Evolutionary conservation across 2,797 vertebrate species (phyloP).

Genomic region (Pempheris klunzingeri): DNA sequence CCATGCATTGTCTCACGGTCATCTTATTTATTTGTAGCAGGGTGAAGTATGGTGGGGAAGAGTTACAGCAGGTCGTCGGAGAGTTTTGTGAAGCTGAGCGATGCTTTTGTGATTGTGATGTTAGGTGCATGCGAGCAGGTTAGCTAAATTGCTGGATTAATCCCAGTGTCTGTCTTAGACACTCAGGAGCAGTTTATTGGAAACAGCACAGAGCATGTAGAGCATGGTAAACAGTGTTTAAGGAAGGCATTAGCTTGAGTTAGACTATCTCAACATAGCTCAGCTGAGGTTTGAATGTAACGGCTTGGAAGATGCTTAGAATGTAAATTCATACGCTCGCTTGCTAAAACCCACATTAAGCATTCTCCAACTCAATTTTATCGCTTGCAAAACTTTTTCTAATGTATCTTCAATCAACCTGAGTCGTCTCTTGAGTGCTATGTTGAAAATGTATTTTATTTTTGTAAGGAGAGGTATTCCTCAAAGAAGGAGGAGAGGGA

Average conservation of each 20-base stretch:
- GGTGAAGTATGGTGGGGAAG: not conserved
- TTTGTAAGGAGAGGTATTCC: conserved; percentile 79
- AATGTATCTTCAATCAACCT: conserved; percentile 49
- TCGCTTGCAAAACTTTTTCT: conserved; percentile 51
- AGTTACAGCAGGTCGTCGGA: not conserved
- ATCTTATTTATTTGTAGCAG: conserved; percentile 34
- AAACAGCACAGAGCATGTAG: conserved; percentile 7
- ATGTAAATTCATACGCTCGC: conserved; percentile 54
- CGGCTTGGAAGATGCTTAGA: conserved; percentile 47
- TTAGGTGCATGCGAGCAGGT: conserved; percentile 17
- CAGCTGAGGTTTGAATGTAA: conserved; percentile 62
- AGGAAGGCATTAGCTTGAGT: not conserved
- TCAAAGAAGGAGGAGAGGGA: conserved; percentile 43
- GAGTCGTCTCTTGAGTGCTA: conserved; percentile 54
- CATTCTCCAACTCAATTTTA: conserved; percentile 22
- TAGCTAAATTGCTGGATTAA: not conserved
- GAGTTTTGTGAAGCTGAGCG: conserved; percentile 26
- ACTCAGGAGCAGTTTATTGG: not conserved
- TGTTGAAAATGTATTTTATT: conserved; percentile 78
- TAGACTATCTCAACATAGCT: conserved; percentile 6
- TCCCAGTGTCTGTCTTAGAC: not conserved
- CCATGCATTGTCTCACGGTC: conserved; percentile 29
- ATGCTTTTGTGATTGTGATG: conserved; percentile 1
- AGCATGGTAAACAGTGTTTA: not conserved
- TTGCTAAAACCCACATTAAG: conserved; percentile 31